Base-by-base conservation (phyloP, 2,797 vertebrate species). In the Dendrocincla tyrannina region DNA sequence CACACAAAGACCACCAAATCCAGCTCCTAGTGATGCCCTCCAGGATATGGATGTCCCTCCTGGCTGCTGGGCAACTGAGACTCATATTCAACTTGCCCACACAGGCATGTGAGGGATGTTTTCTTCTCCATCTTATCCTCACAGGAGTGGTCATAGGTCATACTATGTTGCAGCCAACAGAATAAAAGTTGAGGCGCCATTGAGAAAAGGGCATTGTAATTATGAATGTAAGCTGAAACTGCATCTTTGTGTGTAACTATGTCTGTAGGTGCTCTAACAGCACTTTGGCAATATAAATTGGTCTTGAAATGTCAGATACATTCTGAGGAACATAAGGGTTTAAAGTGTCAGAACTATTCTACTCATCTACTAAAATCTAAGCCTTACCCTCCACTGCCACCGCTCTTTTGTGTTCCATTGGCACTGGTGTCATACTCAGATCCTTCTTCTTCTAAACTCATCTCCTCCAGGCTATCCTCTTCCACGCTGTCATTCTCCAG, bases 401-500 rank as follows among this genome's bases (percentile, higher is more conserved):
- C 33, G 10, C 8, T 8, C n/a, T 49, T 79, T 58, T 14, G 59
- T 15, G 37, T 6, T 7, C 22, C 55, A 17, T 7, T 18, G 19
- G 24, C 12, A 3, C 5, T 6, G n/a, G 52, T 68, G 33, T 44
- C 84, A 41, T 0, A 7, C n/a, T 85, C 85, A 1, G 46, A 81
- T 67, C 68, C 91, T 68, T 77, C 84, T 11, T 93, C 95, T 33
- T 76, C 79, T 32, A 63, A 39, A 42, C 62, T 90, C 12, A 11
- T 75, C 39, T 72, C 83, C 23, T 89, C 87, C 82, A 91, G 64
- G 74, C 67, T 95, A 63, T 94, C 88, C 30, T 95, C 91, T 12
- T 98, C 98, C 24, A 98, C 89, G 84, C 98, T 98, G 90, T 98
- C 98, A 11, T 32, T 85, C 25, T 92, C 95, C 73, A 97, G 37